Percentiles rank a stretch among this genome's conserved stretches.
These are phyloP conservation scores for Sipha maydis DNA, from an alignment of 2,888 invertebrate genomes.

Conservation along the genomic window DNA sequence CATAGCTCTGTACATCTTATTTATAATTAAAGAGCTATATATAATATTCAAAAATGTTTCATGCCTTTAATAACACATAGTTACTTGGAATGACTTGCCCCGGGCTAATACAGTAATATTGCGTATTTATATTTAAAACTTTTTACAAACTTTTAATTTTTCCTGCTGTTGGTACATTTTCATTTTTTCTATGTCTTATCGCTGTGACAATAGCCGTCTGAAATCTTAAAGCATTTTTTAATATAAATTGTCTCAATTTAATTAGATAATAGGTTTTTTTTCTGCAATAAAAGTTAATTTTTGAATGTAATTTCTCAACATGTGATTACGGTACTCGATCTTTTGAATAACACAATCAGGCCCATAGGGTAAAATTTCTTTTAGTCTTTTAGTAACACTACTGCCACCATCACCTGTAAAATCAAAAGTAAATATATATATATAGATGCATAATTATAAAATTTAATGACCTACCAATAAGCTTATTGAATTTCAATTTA, in stretches of 20 bases:
- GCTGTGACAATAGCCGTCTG: not conserved
- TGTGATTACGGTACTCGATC: not conserved
- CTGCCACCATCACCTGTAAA: not conserved
- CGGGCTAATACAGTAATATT: no score
- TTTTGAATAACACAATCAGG: not conserved
- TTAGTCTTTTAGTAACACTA: not conserved
- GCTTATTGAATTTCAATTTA: not conserved
- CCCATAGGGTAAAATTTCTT: not conserved
- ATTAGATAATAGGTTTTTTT: not conserved
- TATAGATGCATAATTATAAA: not conserved
- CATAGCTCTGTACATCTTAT: no score
- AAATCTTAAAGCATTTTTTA: not conserved
- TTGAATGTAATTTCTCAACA: not conserved
- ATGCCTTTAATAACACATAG: no score
- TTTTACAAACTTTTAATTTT: not conserved
- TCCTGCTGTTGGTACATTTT: not conserved
- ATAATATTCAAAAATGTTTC: no score
- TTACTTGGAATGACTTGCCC: no score
- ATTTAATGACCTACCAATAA: not conserved
- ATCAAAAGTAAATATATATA: not conserved
- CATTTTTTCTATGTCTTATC: not conserved
- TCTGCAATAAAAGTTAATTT: not conserved
- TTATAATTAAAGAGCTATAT: no score
- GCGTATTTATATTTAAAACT: no score
- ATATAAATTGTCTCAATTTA: not conserved